phyloP scores from a whole-genome alignment of 2,888 invertebrate species.

The Lydus trimaculatus region DNA sequence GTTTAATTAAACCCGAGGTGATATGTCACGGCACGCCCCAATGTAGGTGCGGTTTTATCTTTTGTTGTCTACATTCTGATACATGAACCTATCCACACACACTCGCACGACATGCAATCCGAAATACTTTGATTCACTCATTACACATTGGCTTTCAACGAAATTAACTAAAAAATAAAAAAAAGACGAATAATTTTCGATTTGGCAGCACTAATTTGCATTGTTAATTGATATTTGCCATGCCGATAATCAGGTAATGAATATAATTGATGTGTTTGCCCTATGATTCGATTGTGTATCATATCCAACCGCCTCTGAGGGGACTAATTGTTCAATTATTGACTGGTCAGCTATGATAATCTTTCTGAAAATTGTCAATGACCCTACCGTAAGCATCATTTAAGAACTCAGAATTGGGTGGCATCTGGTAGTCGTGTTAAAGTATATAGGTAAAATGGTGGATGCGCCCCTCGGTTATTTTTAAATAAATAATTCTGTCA shows the following conservation, averaged over 20 bases:
- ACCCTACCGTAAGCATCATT: no score
- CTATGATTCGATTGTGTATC: background rate
- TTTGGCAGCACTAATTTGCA: background rate
- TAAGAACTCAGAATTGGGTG: no score
- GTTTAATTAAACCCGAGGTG: slow-evolving; percentile 40
- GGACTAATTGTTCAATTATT: background rate
- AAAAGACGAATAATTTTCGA: background rate
- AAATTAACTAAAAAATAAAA: background rate
- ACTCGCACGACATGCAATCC: background rate
- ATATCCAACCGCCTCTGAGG: background rate
- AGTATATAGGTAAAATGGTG: background rate
- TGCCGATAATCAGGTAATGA: background rate
- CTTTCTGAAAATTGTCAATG: background rate
- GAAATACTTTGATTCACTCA: slow-evolving; percentile 1
- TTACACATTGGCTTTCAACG: background rate
- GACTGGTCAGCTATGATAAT: background rate
- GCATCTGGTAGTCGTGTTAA: no score
- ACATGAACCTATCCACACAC: slow-evolving; percentile 7
- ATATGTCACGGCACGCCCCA: slow-evolving; percentile 40
- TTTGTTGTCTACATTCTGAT: slow-evolving; percentile 28
- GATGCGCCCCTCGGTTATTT: background rate
- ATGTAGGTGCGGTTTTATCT: slow-evolving; percentile 38
- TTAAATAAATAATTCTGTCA: background rate
- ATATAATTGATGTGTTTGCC: background rate
- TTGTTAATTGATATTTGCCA: background rate